phyloP scores from a whole-genome alignment of 1,140 invertebrate genomes.

The Venturia canescens region DNA sequence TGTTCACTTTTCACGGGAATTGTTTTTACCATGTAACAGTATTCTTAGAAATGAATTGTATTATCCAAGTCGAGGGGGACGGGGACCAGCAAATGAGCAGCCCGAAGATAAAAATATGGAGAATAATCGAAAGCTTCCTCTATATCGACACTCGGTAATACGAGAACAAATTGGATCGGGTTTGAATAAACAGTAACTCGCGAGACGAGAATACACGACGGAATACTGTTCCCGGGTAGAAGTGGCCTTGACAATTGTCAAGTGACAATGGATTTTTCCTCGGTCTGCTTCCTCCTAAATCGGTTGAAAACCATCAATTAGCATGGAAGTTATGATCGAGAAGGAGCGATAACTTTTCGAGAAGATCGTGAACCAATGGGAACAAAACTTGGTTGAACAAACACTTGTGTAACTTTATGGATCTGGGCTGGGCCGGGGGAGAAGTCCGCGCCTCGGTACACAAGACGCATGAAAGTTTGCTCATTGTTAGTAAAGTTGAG shows the following conservation, averaged over 20 bases:
- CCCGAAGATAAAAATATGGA: too few relatives aligned
- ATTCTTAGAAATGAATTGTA: too few relatives aligned
- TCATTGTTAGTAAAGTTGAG: slow-evolving; percentile 10
- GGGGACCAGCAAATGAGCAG: too few relatives aligned
- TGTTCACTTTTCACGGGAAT: too few relatives aligned
- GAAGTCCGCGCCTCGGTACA: not conserved
- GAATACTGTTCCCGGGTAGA: not conserved
- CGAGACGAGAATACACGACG: not conserved
- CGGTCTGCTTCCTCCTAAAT: not conserved
- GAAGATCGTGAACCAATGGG: not conserved
- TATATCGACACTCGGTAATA: too few relatives aligned
- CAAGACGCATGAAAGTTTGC: not conserved
- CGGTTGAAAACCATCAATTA: not conserved
- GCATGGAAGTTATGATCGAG: not conserved
- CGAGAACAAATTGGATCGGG: too few relatives aligned
- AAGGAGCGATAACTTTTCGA: not conserved
- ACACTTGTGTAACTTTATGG: not conserved
- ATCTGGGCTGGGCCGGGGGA: not conserved
- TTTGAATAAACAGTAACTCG: too few relatives aligned
- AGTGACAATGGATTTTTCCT: not conserved
- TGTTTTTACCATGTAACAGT: too few relatives aligned
- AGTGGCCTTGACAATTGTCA: not conserved
- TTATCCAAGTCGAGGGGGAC: too few relatives aligned
- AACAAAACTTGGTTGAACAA: not conserved
- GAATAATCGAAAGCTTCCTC: too few relatives aligned